These are phyloP conservation scores for Thysanoteuthis rhombus DNA, from an alignment of 2,888 invertebrate species.

Conservation along the genomic window DNA sequence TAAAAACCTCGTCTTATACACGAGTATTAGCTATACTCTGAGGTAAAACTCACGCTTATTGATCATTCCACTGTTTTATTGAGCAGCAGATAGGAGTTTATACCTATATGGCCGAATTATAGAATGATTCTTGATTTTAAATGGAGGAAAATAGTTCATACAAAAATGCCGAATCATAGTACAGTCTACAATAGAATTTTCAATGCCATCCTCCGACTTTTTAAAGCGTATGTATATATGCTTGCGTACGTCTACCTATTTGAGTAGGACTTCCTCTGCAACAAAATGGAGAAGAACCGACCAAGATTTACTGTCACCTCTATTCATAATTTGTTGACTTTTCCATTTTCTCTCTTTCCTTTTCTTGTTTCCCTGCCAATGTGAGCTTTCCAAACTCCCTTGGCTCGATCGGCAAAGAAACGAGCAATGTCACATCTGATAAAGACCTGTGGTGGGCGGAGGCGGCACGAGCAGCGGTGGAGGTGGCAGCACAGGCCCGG, in stretches of 20 bases:
- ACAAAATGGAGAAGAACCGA: not conserved
- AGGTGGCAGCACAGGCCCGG: not conserved
- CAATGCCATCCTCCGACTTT: not conserved
- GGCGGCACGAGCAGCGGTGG: not conserved
- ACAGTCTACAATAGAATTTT: no score
- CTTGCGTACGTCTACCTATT: not conserved
- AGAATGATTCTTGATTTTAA: no score
- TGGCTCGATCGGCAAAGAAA: constrained; percentile 12
- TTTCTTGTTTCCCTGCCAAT: not conserved
- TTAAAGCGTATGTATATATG: not conserved
- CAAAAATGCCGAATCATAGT: no score
- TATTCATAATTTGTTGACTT: not conserved
- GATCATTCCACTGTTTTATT: no score
- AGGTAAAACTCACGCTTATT: no score
- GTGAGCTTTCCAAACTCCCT: not conserved
- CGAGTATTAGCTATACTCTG: no score
- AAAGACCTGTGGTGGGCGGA: not conserved
- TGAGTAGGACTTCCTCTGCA: not conserved
- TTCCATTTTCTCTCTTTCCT: not conserved
- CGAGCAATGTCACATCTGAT: constrained; percentile 12
- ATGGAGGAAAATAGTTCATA: no score
- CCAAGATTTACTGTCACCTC: not conserved
- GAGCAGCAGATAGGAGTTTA: no score
- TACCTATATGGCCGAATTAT: no score
- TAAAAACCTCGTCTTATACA: no score